Conservation (phyloP, 2,888 invertebrate species). For the Bombylius discolor region DNA sequence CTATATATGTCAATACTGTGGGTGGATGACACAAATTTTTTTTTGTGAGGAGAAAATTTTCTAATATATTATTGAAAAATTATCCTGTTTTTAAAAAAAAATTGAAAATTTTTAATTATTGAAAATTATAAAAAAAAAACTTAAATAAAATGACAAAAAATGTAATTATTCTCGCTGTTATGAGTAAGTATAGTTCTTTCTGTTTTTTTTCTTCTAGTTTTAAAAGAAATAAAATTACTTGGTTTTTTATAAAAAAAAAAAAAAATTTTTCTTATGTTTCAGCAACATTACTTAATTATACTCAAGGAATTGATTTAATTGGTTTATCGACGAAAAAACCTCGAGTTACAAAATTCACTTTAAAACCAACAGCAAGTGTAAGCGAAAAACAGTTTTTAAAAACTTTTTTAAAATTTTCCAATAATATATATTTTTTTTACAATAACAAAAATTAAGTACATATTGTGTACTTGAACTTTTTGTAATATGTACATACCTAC, state of each 20-base stretch:
- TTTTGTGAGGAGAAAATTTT: too few species aligned
- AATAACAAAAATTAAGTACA: too few species aligned
- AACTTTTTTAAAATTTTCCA: too few species aligned
- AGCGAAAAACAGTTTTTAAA: neutral
- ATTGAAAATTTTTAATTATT: too few species aligned
- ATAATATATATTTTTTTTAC: too few species aligned
- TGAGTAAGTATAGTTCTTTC: neutral
- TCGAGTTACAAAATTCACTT: conserved; percentile 51
- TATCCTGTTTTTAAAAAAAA: too few species aligned
- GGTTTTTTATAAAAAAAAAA: too few species aligned
- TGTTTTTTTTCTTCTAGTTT: too few species aligned
- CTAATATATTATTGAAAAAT: too few species aligned
- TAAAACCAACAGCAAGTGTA: conserved; percentile 35
- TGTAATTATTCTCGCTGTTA: neutral
- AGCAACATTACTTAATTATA: conserved; percentile 20
- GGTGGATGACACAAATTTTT: conserved; percentile 1
- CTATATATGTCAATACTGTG: neutral
- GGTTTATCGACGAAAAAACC: conserved; percentile 49
- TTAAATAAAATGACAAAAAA: neutral
- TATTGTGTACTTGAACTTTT: neutral
- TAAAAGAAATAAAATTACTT: neutral
- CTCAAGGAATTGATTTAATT: conserved; percentile 40
- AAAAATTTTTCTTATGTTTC: conserved; percentile 1
- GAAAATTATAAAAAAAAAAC: too few species aligned
- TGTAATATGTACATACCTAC: neutral